These are phyloP conservation scores for Phyllotreta striolata DNA, from an alignment of 2,888 invertebrate genomes.

Conservation along the genomic window DNA sequence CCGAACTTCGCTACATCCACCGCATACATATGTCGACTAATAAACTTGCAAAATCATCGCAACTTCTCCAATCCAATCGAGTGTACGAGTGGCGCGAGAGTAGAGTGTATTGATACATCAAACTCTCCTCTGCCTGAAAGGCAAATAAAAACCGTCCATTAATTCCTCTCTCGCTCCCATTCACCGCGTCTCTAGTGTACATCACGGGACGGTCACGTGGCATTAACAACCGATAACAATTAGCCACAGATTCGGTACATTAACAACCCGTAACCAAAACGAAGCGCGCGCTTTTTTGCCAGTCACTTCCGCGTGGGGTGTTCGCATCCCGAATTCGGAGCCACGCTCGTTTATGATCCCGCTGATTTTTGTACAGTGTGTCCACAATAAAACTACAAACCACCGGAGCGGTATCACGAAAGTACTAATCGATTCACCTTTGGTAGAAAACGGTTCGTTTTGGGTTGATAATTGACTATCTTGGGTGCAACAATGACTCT, in stretches of 20 bases:
- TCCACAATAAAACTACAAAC: slow-evolving; percentile 1
- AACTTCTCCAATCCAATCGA: no score
- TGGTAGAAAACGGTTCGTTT: no score
- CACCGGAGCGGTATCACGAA: no score
- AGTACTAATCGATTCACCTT: no score
- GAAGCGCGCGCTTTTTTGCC: slow-evolving; percentile 53
- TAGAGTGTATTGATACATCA: slow-evolving; percentile 24
- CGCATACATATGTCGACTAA: no score
- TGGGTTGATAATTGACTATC: no score
- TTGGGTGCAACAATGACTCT: no score
- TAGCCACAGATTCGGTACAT: slow-evolving; percentile 61
- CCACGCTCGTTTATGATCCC: slow-evolving; percentile 23
- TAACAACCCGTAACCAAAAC: slow-evolving; percentile 58
- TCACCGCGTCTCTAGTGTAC: slow-evolving; percentile 41
- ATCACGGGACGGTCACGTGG: slow-evolving; percentile 57
- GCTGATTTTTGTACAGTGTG: slow-evolving; percentile 22
- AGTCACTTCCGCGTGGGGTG: slow-evolving; percentile 48
- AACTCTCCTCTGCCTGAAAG: slow-evolving; percentile 19
- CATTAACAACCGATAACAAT: slow-evolving; percentile 61
- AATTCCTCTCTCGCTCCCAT: slow-evolving; percentile 49
- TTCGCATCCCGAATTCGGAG: slow-evolving; percentile 32
- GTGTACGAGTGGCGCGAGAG: no score
- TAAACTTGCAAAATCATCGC: no score
- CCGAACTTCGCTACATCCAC: no score
- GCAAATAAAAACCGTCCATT: slow-evolving; percentile 43